Evolutionary conservation across 2,113 vertebrate species (phyloP).

Genomic region (Eclectus roratus): DNA sequence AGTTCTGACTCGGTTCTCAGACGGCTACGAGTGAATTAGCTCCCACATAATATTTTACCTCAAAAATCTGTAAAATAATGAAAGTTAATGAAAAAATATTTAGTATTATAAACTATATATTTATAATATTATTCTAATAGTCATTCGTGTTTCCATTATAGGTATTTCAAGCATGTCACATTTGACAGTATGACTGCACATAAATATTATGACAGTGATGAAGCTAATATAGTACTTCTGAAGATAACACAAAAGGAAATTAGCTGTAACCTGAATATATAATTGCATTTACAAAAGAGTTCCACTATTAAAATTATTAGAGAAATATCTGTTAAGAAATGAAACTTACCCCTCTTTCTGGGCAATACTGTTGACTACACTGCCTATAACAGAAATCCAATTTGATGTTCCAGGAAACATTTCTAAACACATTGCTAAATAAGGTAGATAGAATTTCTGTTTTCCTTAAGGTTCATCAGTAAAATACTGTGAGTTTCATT

Average conservation of each 20-base stretch:
- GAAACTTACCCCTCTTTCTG: not conserved
- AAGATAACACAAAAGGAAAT: not conserved
- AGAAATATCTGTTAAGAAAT: not conserved
- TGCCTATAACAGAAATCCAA: not conserved
- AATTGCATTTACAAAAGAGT: not conserved
- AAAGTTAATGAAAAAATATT: not conserved
- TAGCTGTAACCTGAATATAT: not conserved
- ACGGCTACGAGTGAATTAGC: not conserved
- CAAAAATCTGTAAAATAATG: not conserved
- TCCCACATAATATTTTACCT: not conserved
- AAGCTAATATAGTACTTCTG: not conserved
- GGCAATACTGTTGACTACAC: not conserved
- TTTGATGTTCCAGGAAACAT: not conserved
- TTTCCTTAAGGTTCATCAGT: not conserved
- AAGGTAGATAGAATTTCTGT: not conserved
- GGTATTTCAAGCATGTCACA: not conserved
- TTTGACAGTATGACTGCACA: not conserved
- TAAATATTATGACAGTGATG: not conserved
- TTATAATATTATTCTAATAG: not conserved
- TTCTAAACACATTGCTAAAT: not conserved
- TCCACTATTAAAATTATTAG: not conserved
- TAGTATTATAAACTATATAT: not conserved
- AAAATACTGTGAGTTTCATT: not conserved
- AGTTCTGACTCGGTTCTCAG: not conserved
- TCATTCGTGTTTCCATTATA: not conserved